Evolutionary conservation across 2,113 vertebrate species (phyloP).

Genomic region (Neotoma lepida): DNA sequence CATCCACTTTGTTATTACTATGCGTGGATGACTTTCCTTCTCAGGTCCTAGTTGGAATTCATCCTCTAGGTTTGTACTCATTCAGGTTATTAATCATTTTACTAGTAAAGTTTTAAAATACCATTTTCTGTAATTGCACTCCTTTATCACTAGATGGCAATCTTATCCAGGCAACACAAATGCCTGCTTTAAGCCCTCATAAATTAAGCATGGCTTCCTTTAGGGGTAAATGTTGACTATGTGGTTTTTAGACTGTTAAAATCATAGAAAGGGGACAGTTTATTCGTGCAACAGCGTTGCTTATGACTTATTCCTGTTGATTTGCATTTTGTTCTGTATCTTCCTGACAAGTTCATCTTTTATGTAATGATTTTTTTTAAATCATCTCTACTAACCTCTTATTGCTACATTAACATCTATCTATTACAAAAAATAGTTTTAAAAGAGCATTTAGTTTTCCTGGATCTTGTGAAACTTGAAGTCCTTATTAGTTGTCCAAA

Average conservation of each 20-base stretch:
- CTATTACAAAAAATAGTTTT: neutral
- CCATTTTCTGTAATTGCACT: neutral
- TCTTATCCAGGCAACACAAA: neutral
- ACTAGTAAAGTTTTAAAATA: neutral
- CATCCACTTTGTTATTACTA: neutral
- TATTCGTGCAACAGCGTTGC: neutral
- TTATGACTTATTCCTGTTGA: neutral
- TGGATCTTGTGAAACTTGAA: neutral
- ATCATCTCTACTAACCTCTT: neutral
- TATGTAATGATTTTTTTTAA: neutral
- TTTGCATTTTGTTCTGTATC: neutral
- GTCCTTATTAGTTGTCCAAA: neutral
- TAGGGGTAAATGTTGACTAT: neutral
- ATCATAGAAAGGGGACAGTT: neutral
- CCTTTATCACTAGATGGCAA: conserved; percentile 54
- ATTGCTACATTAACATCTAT: neutral
- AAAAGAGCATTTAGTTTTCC: neutral
- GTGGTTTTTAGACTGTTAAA: neutral
- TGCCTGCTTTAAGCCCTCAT: neutral
- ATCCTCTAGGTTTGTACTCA: too few relatives aligned
- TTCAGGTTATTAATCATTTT: neutral
- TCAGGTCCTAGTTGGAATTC: too few relatives aligned
- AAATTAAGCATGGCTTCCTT: neutral
- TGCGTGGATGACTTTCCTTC: neutral
- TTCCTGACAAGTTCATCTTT: neutral